Conservation (phyloP, 2,113 vertebrate species). For the Copsychus sechellarum region DNA sequence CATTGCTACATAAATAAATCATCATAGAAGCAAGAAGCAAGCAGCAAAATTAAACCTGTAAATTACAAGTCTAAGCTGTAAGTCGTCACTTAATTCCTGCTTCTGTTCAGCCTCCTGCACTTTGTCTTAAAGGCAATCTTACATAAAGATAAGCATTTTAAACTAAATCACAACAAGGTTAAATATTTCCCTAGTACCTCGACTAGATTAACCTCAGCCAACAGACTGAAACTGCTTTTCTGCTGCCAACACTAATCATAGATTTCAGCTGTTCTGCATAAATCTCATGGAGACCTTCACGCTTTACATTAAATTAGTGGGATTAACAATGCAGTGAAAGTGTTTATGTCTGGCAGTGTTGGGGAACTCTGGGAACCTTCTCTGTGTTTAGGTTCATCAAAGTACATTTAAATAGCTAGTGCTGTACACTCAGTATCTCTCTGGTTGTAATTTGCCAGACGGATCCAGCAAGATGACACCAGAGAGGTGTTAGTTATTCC, state of each 20-base stretch:
- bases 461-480: background rate
- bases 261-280: background rate
- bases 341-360: background rate
- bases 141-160: constrained; percentile 24
- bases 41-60: constrained; percentile 39
- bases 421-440: background rate
- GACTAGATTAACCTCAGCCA: constrained; percentile 40
- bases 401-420: constrained; percentile 8
- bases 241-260: background rate
- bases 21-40: constrained; percentile 6
- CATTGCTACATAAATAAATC: constrained; percentile 49
- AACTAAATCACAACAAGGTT: constrained; percentile 25
- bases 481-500: constrained; percentile 19
- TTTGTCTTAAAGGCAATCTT: constrained; percentile 27
- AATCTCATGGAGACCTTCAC: background rate
- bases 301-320: background rate
- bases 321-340: constrained; percentile 31
- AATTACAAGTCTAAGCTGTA: constrained; percentile 32
- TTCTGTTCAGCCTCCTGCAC: background rate
- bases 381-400: background rate
- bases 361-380: background rate
- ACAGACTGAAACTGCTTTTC: constrained; percentile 23
- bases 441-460: constrained; percentile 14
- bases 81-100: background rate
- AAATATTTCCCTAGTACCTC: constrained; percentile 30